Evolutionary conservation across 2,888 invertebrate genomes (phyloP).

Genomic region (Drosophila aldrichi): DNA sequence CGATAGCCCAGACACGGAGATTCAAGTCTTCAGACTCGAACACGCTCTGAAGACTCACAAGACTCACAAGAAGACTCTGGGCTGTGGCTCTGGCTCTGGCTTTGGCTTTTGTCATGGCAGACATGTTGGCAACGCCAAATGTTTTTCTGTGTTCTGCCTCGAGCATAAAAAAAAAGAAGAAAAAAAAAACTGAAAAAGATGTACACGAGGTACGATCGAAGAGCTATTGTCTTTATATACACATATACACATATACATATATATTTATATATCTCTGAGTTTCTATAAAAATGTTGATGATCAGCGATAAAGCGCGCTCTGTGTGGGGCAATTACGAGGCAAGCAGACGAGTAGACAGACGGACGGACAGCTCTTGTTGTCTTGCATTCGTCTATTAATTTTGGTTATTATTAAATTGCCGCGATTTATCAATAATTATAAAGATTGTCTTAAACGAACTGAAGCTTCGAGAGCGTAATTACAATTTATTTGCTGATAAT

Average conservation of each 20-base stretch:
- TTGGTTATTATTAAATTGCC: conserved; percentile 35
- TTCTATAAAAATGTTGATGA: conserved; percentile 46
- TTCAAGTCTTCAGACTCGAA: conserved; percentile 27
- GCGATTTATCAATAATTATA: conserved; percentile 33
- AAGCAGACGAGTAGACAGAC: neutral
- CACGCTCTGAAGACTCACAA: conserved; percentile 8
- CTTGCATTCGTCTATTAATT: conserved; percentile 24
- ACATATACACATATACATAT: neutral
- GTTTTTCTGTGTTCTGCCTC: conserved; percentile 60
- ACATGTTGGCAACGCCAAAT: conserved; percentile 79
- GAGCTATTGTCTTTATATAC: conserved; percentile 40
- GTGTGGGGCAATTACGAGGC: conserved; percentile 50
- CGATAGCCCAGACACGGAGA: conserved; percentile 42
- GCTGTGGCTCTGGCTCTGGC: neutral
- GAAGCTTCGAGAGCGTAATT: conserved; percentile 6
- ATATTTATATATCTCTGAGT: conserved; percentile 13
- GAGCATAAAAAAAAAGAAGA: conserved; percentile 25
- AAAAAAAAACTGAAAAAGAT: conserved; percentile 48
- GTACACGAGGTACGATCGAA: conserved; percentile 57
- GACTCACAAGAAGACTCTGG: conserved; percentile 12
- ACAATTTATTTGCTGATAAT: neutral
- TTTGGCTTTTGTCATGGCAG: conserved; percentile 76
- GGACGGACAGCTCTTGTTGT: neutral
- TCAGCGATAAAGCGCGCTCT: conserved; percentile 46
- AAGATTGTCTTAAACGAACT: conserved; percentile 25